Evolutionary conservation across 2,888 invertebrate species (phyloP), one percentile per base, ranked within the genome.

Genomic region (Phaonia tiefii): DNA sequence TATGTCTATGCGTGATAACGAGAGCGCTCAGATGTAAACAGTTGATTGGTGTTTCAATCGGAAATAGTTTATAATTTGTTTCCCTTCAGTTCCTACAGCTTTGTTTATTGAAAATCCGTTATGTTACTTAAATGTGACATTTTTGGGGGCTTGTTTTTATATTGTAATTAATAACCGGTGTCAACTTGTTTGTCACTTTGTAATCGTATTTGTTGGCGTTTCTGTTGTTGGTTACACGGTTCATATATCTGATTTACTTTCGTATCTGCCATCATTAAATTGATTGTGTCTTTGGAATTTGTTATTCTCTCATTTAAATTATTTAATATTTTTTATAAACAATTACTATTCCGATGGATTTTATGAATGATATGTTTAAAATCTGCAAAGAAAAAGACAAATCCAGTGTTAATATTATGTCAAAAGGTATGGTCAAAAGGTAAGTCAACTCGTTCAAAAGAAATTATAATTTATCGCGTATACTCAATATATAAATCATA

Each of bases 121-220:
- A 31, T 8, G 31, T 3, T 31, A 31, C 31, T 31, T 8, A 5
- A 5, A 5, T 31, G 65, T 78, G 65, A 73, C 17, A 60, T 60
- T 73, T 79, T 79, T 80, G 26, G 15, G 26, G 15, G 17, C 54
- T 65, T 44, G 37, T 65, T 67, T n/a, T 65, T 26, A 51, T 58
- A 42, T 60, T 26, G n/a, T 4, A 15, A 15, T 77, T 67, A 81
- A 81, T 71, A 51, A 56, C 44, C 46, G 75, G 42, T 73, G 31
- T 56, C 71, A 25, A 37, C 25, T 56, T 73, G 42, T 63, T 75
- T 78, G 67, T 81, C 71, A 81, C 74, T 77, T 77, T 71, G 63
- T 75, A 54, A 69, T 75, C 26, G 75, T 63, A 66, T 75, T 75
- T 73, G 60, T 72, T 79, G 65, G 8, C 72, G 80, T 72, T 75